Conservation (phyloP, 2,113 vertebrate species). For the Phaetusa simplex region DNA sequence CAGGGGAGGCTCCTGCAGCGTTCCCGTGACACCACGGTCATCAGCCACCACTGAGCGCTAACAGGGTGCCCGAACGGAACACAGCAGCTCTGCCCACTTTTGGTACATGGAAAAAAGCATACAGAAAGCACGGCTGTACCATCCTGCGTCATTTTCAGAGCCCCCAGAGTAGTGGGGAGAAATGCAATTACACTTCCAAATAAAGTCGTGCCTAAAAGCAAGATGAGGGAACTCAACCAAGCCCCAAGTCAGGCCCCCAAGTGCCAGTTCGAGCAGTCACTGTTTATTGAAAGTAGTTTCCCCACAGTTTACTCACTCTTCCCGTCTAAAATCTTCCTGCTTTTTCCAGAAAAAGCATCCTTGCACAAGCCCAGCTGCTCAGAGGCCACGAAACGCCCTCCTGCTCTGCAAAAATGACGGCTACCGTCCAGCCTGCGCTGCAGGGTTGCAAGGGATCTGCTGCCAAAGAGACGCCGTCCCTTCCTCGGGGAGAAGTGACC, state of each 20-base stretch:
- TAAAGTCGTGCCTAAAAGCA: background rate
- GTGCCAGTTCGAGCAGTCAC: background rate
- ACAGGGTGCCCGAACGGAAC: background rate
- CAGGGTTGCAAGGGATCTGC: background rate
- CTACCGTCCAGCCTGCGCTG: rapidly evolving
- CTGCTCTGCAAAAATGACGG: background rate
- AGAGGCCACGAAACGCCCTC: rapidly evolving
- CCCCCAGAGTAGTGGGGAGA: background rate
- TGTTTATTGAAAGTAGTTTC: background rate
- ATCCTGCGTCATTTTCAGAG: background rate
- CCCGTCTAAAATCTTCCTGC: background rate
- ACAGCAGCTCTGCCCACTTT: background rate
- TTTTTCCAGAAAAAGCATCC: background rate
- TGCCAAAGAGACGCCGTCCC: background rate
- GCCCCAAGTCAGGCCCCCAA: too few species aligned
- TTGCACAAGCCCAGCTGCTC: background rate
- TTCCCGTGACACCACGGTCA: background rate
- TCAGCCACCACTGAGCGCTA: background rate
- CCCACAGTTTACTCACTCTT: background rate
- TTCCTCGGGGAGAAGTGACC: background rate
- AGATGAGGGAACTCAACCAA: background rate
- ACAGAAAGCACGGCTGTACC: rapidly evolving
- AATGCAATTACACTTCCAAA: background rate
- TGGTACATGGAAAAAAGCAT: background rate
- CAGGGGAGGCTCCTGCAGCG: background rate